These are phyloP conservation scores for Scytalopus superciliaris DNA, from an alignment of 2,113 vertebrate genomes.

Conservation along the genomic window DNA sequence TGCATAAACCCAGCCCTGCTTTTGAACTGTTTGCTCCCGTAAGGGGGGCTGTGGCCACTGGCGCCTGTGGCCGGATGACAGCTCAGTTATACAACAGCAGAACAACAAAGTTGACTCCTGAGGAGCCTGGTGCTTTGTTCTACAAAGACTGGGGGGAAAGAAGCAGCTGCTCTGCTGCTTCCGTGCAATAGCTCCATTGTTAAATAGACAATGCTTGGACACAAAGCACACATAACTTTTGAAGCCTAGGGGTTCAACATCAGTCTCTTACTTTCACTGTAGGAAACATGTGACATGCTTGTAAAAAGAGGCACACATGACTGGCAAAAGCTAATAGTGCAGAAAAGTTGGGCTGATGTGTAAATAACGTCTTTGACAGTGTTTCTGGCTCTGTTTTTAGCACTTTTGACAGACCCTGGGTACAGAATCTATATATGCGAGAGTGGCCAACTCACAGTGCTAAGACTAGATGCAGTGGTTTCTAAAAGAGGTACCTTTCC, in stretches of 20 bases:
- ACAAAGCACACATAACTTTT: slow-evolving; percentile 1
- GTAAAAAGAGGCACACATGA: neutral
- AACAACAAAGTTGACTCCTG: slow-evolving; percentile 39
- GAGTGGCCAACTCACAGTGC: neutral
- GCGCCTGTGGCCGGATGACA: slow-evolving; percentile 18
- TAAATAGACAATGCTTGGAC: slow-evolving; percentile 14
- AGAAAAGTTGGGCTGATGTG: neutral
- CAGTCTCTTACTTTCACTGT: slow-evolving; percentile 4
- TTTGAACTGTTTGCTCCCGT: neutral
- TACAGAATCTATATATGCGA: neutral
- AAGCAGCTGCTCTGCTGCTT: neutral
- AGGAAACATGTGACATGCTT: neutral
- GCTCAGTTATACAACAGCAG: slow-evolving; percentile 9
- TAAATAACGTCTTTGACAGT: neutral
- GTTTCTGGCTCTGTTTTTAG: neutral
- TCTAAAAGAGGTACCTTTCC: neutral
- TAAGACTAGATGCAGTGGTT: neutral
- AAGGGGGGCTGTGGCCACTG: neutral
- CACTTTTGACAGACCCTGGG: neutral
- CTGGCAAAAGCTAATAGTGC: neutral
- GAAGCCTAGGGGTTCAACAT: neutral
- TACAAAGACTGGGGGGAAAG: slow-evolving; percentile 31
- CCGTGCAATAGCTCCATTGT: slow-evolving; percentile 41
- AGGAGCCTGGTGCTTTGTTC: slow-evolving; percentile 50
- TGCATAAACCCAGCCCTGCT: neutral